Conservation (phyloP, 2,113 vertebrate species). For the Scomber scombrus region DNA sequence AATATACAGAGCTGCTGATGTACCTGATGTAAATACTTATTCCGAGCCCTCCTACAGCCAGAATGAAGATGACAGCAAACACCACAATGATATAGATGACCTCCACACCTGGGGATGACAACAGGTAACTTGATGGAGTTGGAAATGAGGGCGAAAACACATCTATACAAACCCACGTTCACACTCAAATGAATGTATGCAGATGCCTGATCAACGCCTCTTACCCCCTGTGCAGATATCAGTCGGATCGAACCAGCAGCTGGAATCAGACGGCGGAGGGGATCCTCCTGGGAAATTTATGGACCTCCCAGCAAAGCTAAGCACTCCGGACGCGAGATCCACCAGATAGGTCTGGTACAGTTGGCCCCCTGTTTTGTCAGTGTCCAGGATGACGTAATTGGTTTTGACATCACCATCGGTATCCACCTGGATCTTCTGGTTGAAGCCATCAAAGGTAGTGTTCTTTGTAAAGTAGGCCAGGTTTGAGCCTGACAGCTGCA, state of each 20-base stretch:
- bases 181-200: not conserved
- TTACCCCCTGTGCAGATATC: conserved; percentile 89
- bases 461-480: conserved; percentile 85
- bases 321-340: conserved; percentile 76
- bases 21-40: conserved; percentile 89
- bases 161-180: not conserved
- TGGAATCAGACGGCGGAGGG: conserved; percentile 85
- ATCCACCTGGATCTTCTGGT: conserved; percentile 85
- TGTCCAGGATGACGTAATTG: conserved; percentile 89
- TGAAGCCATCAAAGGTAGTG: conserved; percentile 89
- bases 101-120: conserved; percentile 83
- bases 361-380: conserved; percentile 82
- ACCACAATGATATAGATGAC: conserved; percentile 83
- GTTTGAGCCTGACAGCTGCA: conserved; percentile 77
- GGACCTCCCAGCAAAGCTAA: conserved; percentile 79
- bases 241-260: conserved; percentile 91
- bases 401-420: conserved; percentile 81
- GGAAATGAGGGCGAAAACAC: not conserved
- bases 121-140: conserved; percentile 16
- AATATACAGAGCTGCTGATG: conserved; percentile 36
- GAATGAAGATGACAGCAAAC: conserved; percentile 76
- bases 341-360: conserved; percentile 87
- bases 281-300: conserved; percentile 88
- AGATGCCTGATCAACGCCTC: not conserved
- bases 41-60: conserved; percentile 81